A percentile compares a stretch with the other conserved stretches of the same genome.
Conservation (phyloP, 2,113 vertebrate genomes). For the Melanotaenia duboulayi region DNA sequence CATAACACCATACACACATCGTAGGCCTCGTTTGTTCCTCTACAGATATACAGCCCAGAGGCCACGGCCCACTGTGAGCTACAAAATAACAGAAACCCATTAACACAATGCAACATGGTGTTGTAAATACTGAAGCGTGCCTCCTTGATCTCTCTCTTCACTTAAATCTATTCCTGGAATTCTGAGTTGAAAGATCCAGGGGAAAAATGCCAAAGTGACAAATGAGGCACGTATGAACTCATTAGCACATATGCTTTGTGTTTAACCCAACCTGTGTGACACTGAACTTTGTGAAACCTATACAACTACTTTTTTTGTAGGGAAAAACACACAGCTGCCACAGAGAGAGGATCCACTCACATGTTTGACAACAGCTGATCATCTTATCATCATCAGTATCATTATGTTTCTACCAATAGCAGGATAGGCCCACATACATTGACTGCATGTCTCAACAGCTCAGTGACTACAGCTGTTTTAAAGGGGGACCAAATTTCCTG, state of each 20-base stretch:
- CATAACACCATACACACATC: slow-evolving; percentile 29
- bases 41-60: slow-evolving; percentile 4
- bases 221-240: not conserved
- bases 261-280: not conserved
- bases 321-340: too few relatives aligned
- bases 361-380: too few relatives aligned
- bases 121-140: slow-evolving; percentile 1
- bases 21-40: slow-evolving; percentile 23
- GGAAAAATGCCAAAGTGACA: not conserved
- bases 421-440: too few relatives aligned
- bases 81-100: slow-evolving; percentile 4
- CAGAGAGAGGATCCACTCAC: too few relatives aligned
- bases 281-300: not conserved
- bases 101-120: not conserved
- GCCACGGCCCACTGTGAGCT: not conserved
- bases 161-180: not conserved
- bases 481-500: too few relatives aligned
- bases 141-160: not conserved
- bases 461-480: too few relatives aligned
- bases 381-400: too few relatives aligned
- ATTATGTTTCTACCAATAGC: too few relatives aligned
- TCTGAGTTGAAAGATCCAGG: not conserved
- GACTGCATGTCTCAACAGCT: too few relatives aligned
- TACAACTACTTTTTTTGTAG: not conserved
- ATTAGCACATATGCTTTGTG: not conserved